Percentiles rank a stretch among this genome's conserved stretches.
Evolutionary conservation across 1,140 invertebrate genomes (phyloP).

Genomic region (Colletes gigas): DNA sequence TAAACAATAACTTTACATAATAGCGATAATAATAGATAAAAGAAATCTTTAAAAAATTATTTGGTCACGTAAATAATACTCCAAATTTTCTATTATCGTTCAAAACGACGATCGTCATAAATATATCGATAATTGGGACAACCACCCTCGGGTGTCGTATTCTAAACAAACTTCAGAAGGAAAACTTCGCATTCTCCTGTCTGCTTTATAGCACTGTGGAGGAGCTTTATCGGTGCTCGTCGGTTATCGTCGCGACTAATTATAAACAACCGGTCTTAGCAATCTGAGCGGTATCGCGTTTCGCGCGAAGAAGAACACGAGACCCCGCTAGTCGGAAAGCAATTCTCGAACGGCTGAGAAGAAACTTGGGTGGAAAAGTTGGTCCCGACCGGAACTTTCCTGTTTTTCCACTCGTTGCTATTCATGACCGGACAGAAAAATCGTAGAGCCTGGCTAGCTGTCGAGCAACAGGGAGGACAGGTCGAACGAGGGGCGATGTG

Average conservation of each 20-base stretch:
- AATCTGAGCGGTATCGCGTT: conserved; percentile 21
- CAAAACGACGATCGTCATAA: too few species aligned
- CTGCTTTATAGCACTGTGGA: too few species aligned
- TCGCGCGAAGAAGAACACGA: conserved; percentile 22
- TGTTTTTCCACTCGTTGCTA: conserved; percentile 76
- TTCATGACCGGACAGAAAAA: conserved; percentile 73
- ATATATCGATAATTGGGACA: too few species aligned
- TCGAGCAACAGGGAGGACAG: conserved; percentile 49
- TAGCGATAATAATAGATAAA: too few species aligned
- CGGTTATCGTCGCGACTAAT: conserved; percentile 31
- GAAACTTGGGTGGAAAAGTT: conserved; percentile 59
- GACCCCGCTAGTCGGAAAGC: conserved; percentile 29
- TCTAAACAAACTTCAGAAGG: too few species aligned
- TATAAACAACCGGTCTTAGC: conserved; percentile 39
- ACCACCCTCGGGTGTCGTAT: too few species aligned
- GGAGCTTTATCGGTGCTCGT: background rate
- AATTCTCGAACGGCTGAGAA: conserved; percentile 37
- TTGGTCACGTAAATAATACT: too few species aligned
- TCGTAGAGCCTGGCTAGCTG: conserved; percentile 64
- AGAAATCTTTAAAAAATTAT: too few species aligned
- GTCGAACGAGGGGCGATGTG: background rate
- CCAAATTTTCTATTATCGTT: too few species aligned
- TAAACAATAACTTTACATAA: too few species aligned
- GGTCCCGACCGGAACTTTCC: conserved; percentile 65
- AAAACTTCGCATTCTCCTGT: too few species aligned